These are phyloP conservation scores for Teinopalpus imperialis DNA, from an alignment of 2,888 invertebrate genomes.

Conservation along the genomic window DNA sequence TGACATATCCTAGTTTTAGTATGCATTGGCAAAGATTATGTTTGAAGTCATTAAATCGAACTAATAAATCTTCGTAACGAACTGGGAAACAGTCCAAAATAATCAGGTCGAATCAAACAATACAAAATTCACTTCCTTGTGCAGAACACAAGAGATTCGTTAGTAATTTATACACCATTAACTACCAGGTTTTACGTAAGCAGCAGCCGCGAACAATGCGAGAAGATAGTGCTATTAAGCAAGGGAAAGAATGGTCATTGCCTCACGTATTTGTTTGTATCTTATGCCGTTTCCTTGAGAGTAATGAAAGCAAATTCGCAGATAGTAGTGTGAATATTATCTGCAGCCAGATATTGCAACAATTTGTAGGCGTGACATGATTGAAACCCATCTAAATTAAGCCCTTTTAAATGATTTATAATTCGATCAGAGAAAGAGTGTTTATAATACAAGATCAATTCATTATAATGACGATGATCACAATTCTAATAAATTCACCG, in stretches of 20 bases:
- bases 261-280: conserved; percentile 67
- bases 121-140: conserved; percentile 63
- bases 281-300: conserved; percentile 58
- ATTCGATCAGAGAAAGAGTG: too few species aligned
- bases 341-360: conserved; percentile 31
- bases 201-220: conserved; percentile 61
- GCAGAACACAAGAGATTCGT: conserved; percentile 58
- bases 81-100: conserved; percentile 28
- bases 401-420: too few species aligned
- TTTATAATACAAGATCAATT: too few species aligned
- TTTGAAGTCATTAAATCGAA: too few species aligned
- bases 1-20: too few species aligned
- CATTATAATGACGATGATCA: too few species aligned
- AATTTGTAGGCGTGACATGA: conserved; percentile 1
- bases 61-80: conserved; percentile 12
- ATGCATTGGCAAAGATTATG: too few species aligned
- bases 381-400: background rate
- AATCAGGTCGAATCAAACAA: conserved; percentile 52
- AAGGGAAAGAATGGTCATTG: conserved; percentile 72
- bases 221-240: conserved; percentile 68
- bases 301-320: conserved; percentile 57
- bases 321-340: conserved; percentile 55
- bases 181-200: conserved; percentile 67
- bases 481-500: too few species aligned
- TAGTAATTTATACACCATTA: conserved; percentile 71